Evolutionary conservation across 1,140 invertebrate genomes (phyloP).

Genomic region (Andricus grossulariae): DNA sequence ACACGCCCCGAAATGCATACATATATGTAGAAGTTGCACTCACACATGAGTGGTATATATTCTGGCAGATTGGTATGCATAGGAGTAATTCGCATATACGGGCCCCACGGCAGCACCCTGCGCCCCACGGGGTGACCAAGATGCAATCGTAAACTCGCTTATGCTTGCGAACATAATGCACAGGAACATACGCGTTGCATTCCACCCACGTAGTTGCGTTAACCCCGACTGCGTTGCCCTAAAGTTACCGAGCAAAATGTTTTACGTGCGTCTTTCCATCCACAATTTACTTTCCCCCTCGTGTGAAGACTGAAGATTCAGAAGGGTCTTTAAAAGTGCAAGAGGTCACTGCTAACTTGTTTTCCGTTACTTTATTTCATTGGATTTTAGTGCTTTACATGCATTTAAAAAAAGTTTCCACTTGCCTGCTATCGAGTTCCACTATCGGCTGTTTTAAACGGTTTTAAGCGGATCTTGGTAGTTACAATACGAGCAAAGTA

Average conservation of each 20-base stretch:
- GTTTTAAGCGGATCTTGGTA: too few species aligned
- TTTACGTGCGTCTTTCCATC: slow-evolving; percentile 50
- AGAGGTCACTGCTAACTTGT: too few species aligned
- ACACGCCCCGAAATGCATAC: neutral
- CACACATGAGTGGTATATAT: slow-evolving; percentile 5
- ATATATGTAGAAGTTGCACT: slow-evolving; percentile 12
- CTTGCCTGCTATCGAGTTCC: neutral
- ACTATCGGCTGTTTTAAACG: too few species aligned
- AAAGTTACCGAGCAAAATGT: slow-evolving; percentile 49
- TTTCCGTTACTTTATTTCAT: neutral
- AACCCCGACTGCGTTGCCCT: slow-evolving; percentile 57
- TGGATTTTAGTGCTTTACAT: neutral
- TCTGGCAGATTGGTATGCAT: slow-evolving; percentile 14
- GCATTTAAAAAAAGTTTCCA: neutral
- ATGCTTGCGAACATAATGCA: slow-evolving; percentile 35
- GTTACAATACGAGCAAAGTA: too few species aligned
- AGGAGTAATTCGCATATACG: slow-evolving; percentile 22
- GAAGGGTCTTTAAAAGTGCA: neutral
- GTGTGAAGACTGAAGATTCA: neutral
- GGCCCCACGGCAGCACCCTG: slow-evolving; percentile 1
- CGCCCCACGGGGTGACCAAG: slow-evolving; percentile 37
- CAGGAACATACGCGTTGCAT: slow-evolving; percentile 51
- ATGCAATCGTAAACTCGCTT: slow-evolving; percentile 55
- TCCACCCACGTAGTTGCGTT: slow-evolving; percentile 64
- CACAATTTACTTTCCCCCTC: slow-evolving; percentile 43